Conservation (phyloP, 2,888 invertebrate species). For the Protophormia terraenovae region DNA sequence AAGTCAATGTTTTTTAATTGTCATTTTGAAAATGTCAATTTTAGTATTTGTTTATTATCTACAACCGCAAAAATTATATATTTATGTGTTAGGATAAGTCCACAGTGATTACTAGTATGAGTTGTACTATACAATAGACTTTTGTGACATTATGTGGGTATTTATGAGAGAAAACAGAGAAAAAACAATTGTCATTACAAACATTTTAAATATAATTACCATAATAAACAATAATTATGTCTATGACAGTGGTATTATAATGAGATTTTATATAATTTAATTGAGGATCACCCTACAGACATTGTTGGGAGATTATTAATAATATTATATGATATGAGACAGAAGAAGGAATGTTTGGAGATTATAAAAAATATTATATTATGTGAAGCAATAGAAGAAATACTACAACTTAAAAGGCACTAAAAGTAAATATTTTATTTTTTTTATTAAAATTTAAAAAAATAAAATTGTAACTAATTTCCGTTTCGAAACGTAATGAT, state of each 20-base stretch:
- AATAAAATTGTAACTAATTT: neutral
- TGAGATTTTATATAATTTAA: slow-evolving; percentile 37
- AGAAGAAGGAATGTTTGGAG: too few species aligned
- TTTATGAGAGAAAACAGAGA: neutral
- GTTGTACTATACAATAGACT: too few species aligned
- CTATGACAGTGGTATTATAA: slow-evolving; percentile 33
- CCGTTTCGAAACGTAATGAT: neutral
- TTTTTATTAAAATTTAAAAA: too few species aligned
- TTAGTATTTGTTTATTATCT: slow-evolving; percentile 14
- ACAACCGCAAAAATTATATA: neutral
- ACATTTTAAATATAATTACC: slow-evolving; percentile 52
- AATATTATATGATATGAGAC: neutral
- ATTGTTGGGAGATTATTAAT: too few species aligned
- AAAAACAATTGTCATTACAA: slow-evolving; percentile 36
- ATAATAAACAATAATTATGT: slow-evolving; percentile 57
- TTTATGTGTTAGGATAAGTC: neutral
- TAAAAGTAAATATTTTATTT: too few species aligned
- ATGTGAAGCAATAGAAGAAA: too few species aligned
- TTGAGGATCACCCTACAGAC: neutral
- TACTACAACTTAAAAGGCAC: too few species aligned
- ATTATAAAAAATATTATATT: too few species aligned
- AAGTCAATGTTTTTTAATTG: slow-evolving; percentile 42
- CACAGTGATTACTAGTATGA: too few species aligned
- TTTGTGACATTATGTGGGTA: slow-evolving; percentile 32
- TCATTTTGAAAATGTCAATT: slow-evolving; percentile 38